Conservation (phyloP, 2,797 vertebrate genomes). For the Danio kyathit region DNA sequence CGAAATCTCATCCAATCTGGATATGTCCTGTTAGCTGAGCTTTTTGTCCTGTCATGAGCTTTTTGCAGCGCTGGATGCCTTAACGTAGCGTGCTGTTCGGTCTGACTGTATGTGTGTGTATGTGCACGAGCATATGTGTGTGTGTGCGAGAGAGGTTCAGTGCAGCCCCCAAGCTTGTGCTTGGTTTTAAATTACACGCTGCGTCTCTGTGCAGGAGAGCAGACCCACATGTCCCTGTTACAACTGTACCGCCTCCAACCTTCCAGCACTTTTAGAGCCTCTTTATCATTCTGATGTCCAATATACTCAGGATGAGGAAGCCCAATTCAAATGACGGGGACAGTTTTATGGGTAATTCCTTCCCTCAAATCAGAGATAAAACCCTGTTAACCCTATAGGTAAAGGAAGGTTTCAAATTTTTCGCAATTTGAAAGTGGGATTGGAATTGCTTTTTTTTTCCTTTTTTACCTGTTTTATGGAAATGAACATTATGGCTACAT, state of each 20-base stretch:
- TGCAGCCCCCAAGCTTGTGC: slow-evolving; percentile 55
- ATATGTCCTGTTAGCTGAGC: slow-evolving; percentile 29
- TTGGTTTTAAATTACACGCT: slow-evolving; percentile 67
- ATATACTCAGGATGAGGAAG: slow-evolving; percentile 13
- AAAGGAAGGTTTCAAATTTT: too few species aligned
- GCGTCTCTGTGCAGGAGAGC: slow-evolving; percentile 46
- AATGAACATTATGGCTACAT: too few species aligned
- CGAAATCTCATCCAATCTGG: slow-evolving; percentile 48
- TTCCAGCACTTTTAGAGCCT: slow-evolving; percentile 29
- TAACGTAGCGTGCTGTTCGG: slow-evolving; percentile 41
- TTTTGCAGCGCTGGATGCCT: slow-evolving; percentile 28
- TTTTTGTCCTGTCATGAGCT: slow-evolving; percentile 46
- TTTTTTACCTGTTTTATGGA: too few species aligned
- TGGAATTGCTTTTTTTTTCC: too few species aligned
- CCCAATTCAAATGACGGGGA: slow-evolving; percentile 12
- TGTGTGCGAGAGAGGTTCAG: slow-evolving; percentile 55
- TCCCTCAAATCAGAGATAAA: too few species aligned
- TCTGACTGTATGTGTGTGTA: slow-evolving; percentile 40
- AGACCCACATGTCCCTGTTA: slow-evolving; percentile 47
- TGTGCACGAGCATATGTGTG: slow-evolving; percentile 51
- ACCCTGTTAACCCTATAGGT: too few species aligned
- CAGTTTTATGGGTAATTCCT: not conserved
- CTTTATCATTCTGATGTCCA: slow-evolving; percentile 23
- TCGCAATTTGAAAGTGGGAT: too few species aligned
- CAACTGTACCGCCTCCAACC: slow-evolving; percentile 53